Conservation (phyloP, 2,888 invertebrate species). For the Lasioglossum leucozonium region DNA sequence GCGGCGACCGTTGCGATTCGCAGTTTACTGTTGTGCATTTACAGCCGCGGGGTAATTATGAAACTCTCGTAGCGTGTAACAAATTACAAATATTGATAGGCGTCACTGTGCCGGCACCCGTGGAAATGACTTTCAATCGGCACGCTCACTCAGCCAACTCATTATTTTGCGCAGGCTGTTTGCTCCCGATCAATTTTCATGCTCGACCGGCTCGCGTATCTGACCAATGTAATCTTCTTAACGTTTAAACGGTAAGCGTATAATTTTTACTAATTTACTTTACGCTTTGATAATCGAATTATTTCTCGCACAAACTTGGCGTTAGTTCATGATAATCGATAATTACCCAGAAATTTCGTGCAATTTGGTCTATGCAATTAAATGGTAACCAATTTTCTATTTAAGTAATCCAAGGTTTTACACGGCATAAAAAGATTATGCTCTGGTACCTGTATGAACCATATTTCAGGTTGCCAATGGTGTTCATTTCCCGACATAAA, state of each 20-base stretch:
- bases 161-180: not conserved
- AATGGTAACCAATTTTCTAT: not conserved
- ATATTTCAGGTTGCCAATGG: not conserved
- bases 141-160: not conserved
- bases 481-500: not conserved
- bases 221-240: not conserved
- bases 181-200: not conserved
- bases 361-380: not conserved
- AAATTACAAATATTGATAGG: slow-evolving; percentile 16
- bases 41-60: not conserved
- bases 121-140: slow-evolving; percentile 7
- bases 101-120: not conserved
- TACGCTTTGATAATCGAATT: not conserved
- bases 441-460: not conserved
- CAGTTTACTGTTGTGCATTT: not conserved
- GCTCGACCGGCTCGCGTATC: too few relatives aligned
- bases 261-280: not conserved
- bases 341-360: not conserved
- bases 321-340: not conserved
- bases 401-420: not conserved
- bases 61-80: not conserved
- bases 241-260: not conserved
- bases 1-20: not conserved
- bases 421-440: not conserved
- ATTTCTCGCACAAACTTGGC: too few relatives aligned